Evolutionary conservation across 1,140 invertebrate genomes (phyloP).

Genomic region (Parapsyche elsis): DNA sequence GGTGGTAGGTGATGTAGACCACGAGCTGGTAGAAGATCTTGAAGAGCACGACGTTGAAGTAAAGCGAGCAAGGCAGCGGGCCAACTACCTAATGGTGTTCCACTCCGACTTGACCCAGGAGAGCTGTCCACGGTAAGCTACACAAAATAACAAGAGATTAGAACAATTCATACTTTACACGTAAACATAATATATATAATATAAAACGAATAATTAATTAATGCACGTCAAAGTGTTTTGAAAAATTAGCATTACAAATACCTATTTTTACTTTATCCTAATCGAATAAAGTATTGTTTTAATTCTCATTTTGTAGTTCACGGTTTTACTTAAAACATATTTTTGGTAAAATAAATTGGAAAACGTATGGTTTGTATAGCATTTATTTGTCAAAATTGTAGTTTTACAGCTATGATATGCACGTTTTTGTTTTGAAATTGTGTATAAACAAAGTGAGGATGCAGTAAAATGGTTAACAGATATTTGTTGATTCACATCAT

Average conservation of each 20-base stretch:
- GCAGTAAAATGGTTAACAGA: conserved; percentile 19
- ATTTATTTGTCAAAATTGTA: conserved; percentile 77
- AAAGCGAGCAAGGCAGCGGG: conserved; percentile 63
- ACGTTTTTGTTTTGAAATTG: conserved; percentile 81
- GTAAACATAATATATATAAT: too few relatives aligned
- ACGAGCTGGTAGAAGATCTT: conserved; percentile 62
- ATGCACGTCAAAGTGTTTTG: too few relatives aligned
- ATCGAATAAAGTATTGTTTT: too few relatives aligned
- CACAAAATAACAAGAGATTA: conserved; percentile 17
- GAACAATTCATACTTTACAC: too few relatives aligned
- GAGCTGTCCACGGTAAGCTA: conserved; percentile 65
- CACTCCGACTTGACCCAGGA: conserved; percentile 68
- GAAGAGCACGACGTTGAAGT: conserved; percentile 64
- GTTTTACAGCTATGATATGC: conserved; percentile 88
- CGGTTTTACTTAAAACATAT: too few relatives aligned
- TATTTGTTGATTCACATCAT: not conserved
- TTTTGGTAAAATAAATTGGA: not conserved
- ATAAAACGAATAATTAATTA: too few relatives aligned
- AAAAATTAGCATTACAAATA: too few relatives aligned
- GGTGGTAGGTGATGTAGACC: conserved; percentile 64
- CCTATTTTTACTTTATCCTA: too few relatives aligned
- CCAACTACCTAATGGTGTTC: conserved; percentile 68
- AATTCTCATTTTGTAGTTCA: too few relatives aligned
- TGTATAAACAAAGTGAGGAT: conserved; percentile 57
- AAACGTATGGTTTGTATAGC: conserved; percentile 68